A percentile compares a stretch with the other conserved stretches of the same genome.
These are phyloP conservation scores for Asobara japonica DNA, from an alignment of 1,140 invertebrate species.

Conservation along the genomic window DNA sequence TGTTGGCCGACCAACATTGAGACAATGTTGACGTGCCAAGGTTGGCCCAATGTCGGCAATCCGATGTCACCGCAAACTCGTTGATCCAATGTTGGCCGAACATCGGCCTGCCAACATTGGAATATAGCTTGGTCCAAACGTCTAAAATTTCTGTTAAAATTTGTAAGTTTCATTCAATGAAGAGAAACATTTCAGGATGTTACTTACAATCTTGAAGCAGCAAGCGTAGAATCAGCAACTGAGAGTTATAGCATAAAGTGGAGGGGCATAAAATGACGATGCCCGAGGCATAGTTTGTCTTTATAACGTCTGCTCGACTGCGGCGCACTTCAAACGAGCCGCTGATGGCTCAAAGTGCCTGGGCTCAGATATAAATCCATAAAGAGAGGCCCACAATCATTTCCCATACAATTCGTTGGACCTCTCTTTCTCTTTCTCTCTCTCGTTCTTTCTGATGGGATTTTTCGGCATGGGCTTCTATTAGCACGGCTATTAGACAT, in stretches of 20 bases:
- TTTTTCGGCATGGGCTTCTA: conserved; percentile 9
- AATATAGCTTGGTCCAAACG: too few relatives aligned
- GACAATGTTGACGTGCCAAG: too few relatives aligned
- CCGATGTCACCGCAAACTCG: too few relatives aligned
- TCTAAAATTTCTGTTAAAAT: too few relatives aligned
- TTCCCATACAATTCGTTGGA: neutral
- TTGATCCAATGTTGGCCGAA: too few relatives aligned
- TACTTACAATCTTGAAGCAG: conserved; percentile 33
- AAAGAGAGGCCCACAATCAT: conserved; percentile 15
- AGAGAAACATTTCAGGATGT: neutral
- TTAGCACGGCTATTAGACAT: conserved; percentile 14
- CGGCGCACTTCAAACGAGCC: conserved; percentile 65
- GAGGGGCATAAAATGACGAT: conserved; percentile 60
- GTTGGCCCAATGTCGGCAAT: too few relatives aligned
- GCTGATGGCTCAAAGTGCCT: conserved; percentile 67
- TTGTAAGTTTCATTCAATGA: too few relatives aligned
- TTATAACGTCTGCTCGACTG: conserved; percentile 64
- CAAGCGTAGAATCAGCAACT: conserved; percentile 42
- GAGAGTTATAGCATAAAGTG: conserved; percentile 63
- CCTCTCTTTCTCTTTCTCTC: neutral
- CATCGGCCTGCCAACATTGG: too few relatives aligned
- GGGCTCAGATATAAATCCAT: conserved; percentile 65
- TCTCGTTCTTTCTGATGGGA: neutral
- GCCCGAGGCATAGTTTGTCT: conserved; percentile 67
- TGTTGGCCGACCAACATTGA: too few relatives aligned